Evolutionary conservation across 2,113 vertebrate species (phyloP).

Genomic region (Malaclemys terrapin): DNA sequence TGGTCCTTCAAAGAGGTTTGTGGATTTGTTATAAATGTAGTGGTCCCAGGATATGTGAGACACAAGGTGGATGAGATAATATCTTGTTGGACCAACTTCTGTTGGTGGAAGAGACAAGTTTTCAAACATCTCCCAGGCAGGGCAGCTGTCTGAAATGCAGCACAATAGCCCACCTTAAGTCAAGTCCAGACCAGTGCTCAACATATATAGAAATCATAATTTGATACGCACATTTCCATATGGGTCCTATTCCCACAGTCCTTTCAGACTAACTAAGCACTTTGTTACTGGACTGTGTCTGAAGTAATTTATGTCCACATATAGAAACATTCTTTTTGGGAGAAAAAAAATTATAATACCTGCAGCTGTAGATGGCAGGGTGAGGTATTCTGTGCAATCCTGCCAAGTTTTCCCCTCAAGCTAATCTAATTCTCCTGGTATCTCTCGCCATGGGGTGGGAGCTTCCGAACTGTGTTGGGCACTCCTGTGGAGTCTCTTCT

Average conservation of each 20-base stretch:
- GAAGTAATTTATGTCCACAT: not conserved
- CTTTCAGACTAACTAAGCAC: not conserved
- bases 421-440: not conserved
- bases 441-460: not conserved
- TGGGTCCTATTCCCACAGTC: not conserved
- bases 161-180: no score
- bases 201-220: not conserved
- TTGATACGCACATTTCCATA: not conserved
- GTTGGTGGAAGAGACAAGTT: not conserved
- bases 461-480: not conserved
- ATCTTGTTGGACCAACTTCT: not conserved
- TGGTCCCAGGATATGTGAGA: not conserved
- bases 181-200: not conserved
- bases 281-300: not conserved
- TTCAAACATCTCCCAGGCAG: not conserved
- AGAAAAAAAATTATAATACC: slow-evolving; percentile 12
- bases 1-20: not conserved
- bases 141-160: no score
- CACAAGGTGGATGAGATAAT: not conserved
- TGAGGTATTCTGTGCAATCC: not conserved
- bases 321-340: not conserved
- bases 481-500: not conserved
- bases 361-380: not conserved
- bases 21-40: not conserved
- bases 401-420: not conserved